phyloP scores from a whole-genome alignment of 2,113 vertebrate genomes.

The Noturus placidus region DNA sequence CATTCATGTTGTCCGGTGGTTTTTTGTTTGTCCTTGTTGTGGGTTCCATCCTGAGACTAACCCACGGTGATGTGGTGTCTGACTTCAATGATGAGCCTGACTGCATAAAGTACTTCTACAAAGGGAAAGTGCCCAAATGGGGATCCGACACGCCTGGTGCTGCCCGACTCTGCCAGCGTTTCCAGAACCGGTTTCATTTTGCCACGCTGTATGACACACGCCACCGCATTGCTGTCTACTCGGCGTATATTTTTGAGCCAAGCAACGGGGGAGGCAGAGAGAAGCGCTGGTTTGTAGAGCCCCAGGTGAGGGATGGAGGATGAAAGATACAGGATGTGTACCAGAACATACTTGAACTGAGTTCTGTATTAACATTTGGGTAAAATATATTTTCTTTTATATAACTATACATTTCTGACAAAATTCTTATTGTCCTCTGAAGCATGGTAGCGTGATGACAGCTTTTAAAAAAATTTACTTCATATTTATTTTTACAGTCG shows the following conservation, averaged over 20 bases:
- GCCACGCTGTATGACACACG: conserved; percentile 72
- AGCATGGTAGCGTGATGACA: neutral
- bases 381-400: neutral
- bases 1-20: conserved; percentile 18
- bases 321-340: neutral
- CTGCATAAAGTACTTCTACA: conserved; percentile 70
- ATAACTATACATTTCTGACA: neutral
- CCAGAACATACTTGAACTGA: neutral
- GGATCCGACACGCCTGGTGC: conserved; percentile 49
- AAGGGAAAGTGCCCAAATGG: conserved; percentile 63
- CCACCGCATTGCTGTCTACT: conserved; percentile 69
- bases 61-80: conserved; percentile 45
- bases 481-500: neutral
- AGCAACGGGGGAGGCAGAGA: conserved; percentile 71
- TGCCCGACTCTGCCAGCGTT: conserved; percentile 67
- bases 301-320: conserved; percentile 65
- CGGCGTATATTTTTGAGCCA: conserved; percentile 69
- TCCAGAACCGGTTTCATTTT: conserved; percentile 65
- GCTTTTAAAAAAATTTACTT: neutral
- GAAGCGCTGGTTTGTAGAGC: conserved; percentile 72
- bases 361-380: neutral
- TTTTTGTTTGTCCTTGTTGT: conserved; percentile 31
- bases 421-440: neutral
- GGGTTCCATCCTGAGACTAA: neutral
- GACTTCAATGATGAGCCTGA: conserved; percentile 61